Evolutionary conservation across 2,888 invertebrate species (phyloP).

Genomic region (Thereva nobilitata): DNA sequence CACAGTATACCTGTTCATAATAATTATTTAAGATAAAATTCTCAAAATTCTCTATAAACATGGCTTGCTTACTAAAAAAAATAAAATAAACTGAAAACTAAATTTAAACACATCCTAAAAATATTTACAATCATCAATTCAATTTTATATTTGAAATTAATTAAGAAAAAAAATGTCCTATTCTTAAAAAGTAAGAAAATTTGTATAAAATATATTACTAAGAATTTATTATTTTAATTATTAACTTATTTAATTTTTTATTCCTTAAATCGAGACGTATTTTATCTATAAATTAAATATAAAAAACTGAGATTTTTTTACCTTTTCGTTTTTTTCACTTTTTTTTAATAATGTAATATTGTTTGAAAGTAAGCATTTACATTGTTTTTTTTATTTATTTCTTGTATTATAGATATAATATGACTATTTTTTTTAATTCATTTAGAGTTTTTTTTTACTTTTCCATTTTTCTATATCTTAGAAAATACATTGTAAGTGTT

Average conservation of each 20-base stretch:
- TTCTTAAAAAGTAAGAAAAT: too few relatives aligned
- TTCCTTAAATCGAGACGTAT: too few relatives aligned
- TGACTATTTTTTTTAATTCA: constrained; percentile 16
- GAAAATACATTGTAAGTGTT: constrained; percentile 21
- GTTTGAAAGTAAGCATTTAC: constrained; percentile 26
- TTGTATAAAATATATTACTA: too few relatives aligned
- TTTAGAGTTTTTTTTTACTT: not conserved
- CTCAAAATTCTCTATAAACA: too few relatives aligned
- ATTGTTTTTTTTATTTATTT: constrained; percentile 20
- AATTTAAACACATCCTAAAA: too few relatives aligned
- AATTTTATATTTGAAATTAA: constrained; percentile 14
- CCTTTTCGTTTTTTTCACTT: not conserved
- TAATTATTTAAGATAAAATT: too few relatives aligned
- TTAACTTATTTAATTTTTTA: too few relatives aligned
- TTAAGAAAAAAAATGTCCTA: constrained; percentile 5
- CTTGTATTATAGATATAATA: constrained; percentile 27
- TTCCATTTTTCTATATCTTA: not conserved
- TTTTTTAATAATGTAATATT: constrained; percentile 11
- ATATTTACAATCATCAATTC: constrained; percentile 31
- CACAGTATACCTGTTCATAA: too few relatives aligned
- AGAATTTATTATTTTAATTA: too few relatives aligned
- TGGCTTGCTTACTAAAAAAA: too few relatives aligned
- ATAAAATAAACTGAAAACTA: too few relatives aligned
- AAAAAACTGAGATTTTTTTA: constrained; percentile 5
- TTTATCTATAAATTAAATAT: constrained; percentile 21